Evolutionary conservation across 2,888 invertebrate species (phyloP), one percentile per base, ranked within the genome.

Genomic region (Ashinkailepas kermadecensis): DNA sequence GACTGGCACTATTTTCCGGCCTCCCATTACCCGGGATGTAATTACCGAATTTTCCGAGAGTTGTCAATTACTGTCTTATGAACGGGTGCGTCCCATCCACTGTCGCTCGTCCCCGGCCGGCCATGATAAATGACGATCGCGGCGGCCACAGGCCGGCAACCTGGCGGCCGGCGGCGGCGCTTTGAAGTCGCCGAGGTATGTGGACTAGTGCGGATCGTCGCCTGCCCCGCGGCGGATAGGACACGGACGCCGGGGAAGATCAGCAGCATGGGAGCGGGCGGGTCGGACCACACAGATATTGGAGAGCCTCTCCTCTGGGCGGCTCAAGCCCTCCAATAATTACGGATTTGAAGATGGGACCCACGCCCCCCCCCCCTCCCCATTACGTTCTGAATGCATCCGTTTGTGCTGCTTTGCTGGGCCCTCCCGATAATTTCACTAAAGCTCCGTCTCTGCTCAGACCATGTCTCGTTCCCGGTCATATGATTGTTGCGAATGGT

Each of bases 141-240:
- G 21, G 21, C 10, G 10, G 21, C 54, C 13, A 10, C 54, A 18
- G 15, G 15, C 54, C 54, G 56, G 18, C 8, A 9, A 21, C 70
- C 39, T 70, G 23, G 39, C 15, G 70, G n/a, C 56, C 56, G 2
- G 74, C 54, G 74, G 74, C 56, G 10, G 6, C 13, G 56, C 74
- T 74, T 74, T 74, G 74, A 74, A 56, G 56, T 74, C 21, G 56
- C 56, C 74, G 54, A 56, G 74, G 74, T 74, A 74, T 74, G 74
- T 74, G 56, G 74, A 89, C 88, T 88, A 86, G 87, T 86, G 87
- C 87, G 87, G 87, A 87, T 87, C 65, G 62, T 7, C 58, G 39
- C 39, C 39, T 18, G 11, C 89, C 89, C 80, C 89, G 86, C 85
- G 88, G 85, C 15, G 89, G 89, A 1, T 89, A 89, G 70, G 89